A percentile compares a stretch with the other conserved stretches of the same genome.
phyloP scores from a whole-genome alignment of 2,113 vertebrate species.

The Promerops cafer region DNA sequence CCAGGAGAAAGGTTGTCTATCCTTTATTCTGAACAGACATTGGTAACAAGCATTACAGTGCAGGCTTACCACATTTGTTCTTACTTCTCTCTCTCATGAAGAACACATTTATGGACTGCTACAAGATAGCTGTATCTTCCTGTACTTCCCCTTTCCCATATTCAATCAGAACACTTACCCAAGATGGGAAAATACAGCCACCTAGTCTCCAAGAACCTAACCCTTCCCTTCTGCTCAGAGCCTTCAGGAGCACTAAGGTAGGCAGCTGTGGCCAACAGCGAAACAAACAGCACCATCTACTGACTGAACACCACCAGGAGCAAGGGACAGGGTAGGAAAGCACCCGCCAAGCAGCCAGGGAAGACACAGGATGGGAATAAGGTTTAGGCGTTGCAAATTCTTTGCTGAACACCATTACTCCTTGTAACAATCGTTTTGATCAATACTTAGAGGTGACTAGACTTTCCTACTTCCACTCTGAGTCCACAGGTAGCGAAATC shows the following conservation, averaged over 20 bases:
- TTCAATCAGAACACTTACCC: not conserved
- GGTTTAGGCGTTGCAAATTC: not conserved
- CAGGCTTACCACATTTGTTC: not conserved
- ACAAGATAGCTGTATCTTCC: not conserved
- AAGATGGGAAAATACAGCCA: not conserved
- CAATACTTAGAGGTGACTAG: not conserved
- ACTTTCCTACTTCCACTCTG: not conserved
- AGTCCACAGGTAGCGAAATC: not conserved
- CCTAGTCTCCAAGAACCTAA: not conserved
- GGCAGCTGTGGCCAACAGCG: not conserved
- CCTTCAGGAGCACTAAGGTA: not conserved
- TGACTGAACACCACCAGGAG: not conserved
- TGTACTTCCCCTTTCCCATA: not conserved
- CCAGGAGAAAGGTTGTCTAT: not conserved
- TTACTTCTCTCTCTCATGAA: not conserved
- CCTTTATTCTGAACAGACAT: not conserved
- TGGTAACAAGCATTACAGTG: not conserved
- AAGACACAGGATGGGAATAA: not conserved
- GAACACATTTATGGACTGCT: not conserved
- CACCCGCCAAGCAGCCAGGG: too few species aligned
- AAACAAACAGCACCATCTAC: conserved; percentile 60
- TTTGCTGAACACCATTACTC: not conserved
- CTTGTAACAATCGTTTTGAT: not conserved
- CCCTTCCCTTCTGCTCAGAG: not conserved
- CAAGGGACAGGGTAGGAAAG: not conserved